Evolutionary conservation across 2,888 invertebrate species (phyloP), one percentile per base, ranked within the genome.

Genomic region (Melanchra persicariae): DNA sequence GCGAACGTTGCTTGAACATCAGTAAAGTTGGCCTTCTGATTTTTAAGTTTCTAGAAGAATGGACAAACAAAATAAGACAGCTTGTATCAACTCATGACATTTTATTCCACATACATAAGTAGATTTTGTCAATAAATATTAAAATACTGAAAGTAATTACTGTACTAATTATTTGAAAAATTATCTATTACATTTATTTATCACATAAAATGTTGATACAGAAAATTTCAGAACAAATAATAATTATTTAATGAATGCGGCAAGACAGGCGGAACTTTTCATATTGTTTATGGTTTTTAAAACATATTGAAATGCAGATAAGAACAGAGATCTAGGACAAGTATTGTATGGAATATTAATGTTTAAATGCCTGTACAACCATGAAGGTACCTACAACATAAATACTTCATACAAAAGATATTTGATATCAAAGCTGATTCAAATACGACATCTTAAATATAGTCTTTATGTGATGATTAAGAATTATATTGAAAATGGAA

Each of bases 1-100:
- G 34, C 8, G 5, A 34, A 34, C 7, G 7, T 34, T 34, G 34
- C 9, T 34, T 9, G 34, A 34, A 34, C 6, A 34, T 34, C 0
- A 9, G 5, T 34, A 34, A 8, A 1, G 1, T 34, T 34, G 34
- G 34, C 34, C 34, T 8, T 7, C 34, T 40, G 37, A 17, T 22
- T 19, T 30, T 3, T 22, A 9, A 30, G n/a, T n/a, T n/a, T 9
- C 12, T 34, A 34, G 6, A 24, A 34, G 15, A 22, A 22, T 10
- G 19, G 30, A 24, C 8, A 12, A 70, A 37, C 1, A 26, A 40
- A 69, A 57, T 47, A 26, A 69, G 72, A 69, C 58, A 9, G 8
- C 57, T 19, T 10, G 17, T 6, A 6, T 47, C 15, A 45, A 71
- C 19, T 26, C 19, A 45, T 4, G 1, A 26, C 1, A 37, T 37